A percentile compares a stretch with the other conserved stretches of the same genome.
phyloP scores from a whole-genome alignment of 2,113 vertebrate genomes.

The Nipponia nippon region DNA sequence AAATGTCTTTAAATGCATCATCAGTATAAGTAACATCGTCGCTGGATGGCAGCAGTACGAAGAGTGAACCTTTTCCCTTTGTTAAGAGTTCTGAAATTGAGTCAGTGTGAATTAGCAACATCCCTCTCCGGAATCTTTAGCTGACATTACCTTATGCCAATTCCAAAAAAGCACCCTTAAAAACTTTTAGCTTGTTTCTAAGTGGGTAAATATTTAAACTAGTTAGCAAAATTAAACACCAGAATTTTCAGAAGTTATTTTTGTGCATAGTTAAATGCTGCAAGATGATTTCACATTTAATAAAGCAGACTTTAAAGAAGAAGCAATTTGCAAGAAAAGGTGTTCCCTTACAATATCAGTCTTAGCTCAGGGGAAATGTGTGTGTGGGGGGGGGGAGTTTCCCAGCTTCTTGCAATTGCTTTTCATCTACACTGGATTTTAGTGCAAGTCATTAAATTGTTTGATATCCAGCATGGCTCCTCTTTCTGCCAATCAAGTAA shows the following conservation, averaged over 20 bases:
- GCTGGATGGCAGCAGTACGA: background rate
- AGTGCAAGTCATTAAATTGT: conserved; percentile 85
- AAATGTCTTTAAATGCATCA: conserved; percentile 5
- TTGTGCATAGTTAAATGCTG: conserved; percentile 80
- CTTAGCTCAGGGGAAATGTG: conserved; percentile 36
- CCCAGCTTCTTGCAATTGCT: conserved; percentile 54
- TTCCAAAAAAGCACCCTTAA: conserved; percentile 60
- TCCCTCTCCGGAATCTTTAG: conserved; percentile 42
- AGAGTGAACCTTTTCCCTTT: conserved; percentile 66
- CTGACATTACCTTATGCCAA: conserved; percentile 39
- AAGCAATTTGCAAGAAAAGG: conserved; percentile 72
- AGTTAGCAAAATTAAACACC: conserved; percentile 79
- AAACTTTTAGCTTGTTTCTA: conserved; percentile 73
- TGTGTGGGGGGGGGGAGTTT: background rate
- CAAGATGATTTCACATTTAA: conserved; percentile 78
- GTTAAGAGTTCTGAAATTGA: conserved; percentile 64
- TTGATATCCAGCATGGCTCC: conserved; percentile 97
- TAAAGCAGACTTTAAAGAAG: conserved; percentile 73
- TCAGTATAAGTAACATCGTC: background rate
- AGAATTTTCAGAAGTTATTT: conserved; percentile 71
- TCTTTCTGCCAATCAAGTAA: conserved; percentile 94
- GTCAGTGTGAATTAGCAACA: conserved; percentile 65
- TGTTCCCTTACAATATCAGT: conserved; percentile 58
- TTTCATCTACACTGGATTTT: conserved; percentile 68
- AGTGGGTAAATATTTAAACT: conserved; percentile 75